Percentiles rank a stretch among this genome's conserved stretches.
These are phyloP conservation scores for Choristoneura rosaceana DNA, from an alignment of 2,888 invertebrate species.

Conservation along the genomic window DNA sequence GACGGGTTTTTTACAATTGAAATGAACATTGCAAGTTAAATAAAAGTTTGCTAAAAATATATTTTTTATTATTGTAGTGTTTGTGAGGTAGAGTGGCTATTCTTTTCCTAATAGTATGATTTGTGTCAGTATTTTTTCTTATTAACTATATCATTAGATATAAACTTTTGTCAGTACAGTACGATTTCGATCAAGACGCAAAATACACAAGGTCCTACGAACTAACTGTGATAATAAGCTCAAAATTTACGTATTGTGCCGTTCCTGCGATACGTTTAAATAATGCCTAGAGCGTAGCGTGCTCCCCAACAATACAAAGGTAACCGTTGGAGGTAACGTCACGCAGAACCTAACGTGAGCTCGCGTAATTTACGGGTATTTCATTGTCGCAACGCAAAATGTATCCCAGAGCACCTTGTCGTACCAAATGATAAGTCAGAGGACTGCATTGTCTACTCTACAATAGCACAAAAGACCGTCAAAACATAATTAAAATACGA, in stretches of 20 bases:
- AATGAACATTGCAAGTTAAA: no score
- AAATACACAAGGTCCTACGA: background rate
- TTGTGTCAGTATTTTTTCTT: no score
- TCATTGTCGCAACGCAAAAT: slow-evolving; percentile 15
- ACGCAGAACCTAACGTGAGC: background rate
- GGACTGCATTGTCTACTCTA: slow-evolving; percentile 45
- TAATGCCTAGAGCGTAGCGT: background rate
- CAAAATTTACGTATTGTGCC: no score
- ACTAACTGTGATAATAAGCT: background rate
- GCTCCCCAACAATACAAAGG: background rate
- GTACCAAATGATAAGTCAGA: slow-evolving; percentile 43
- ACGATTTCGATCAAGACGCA: background rate
- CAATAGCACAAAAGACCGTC: slow-evolving; percentile 54
- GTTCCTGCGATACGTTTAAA: background rate
- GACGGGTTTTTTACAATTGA: no score
- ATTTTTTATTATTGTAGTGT: no score
- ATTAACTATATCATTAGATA: no score
- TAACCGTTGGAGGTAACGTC: background rate
- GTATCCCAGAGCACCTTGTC: slow-evolving; percentile 29
- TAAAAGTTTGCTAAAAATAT: no score
- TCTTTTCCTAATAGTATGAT: no score
- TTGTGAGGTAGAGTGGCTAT: no score
- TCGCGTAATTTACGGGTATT: background rate
- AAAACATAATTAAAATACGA: slow-evolving; percentile 62
- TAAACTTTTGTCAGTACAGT: no score